phyloP scores from a whole-genome alignment of 2,888 invertebrate species.

The Globia sparganii region DNA sequence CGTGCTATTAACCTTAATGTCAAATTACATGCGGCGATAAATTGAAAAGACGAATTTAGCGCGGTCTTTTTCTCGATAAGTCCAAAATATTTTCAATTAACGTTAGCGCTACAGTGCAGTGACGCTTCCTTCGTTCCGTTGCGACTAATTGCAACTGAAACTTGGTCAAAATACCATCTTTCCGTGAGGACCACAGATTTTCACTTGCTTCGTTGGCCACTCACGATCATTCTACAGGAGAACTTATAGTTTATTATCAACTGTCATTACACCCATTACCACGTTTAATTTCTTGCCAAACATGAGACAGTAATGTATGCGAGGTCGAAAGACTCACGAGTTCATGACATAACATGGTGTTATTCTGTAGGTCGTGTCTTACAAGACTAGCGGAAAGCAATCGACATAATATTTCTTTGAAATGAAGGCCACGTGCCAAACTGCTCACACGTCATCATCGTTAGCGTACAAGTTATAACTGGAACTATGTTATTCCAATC shows the following conservation, averaged over 20 bases:
- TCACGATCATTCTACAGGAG: background rate
- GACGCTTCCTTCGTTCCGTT: background rate
- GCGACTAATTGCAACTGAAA: too few relatives aligned
- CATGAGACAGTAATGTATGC: constrained; percentile 9
- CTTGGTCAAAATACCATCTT: too few relatives aligned
- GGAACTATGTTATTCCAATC: background rate
- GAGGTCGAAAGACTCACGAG: constrained; percentile 34
- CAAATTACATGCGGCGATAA: constrained; percentile 21
- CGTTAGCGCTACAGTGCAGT: background rate
- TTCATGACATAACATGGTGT: constrained; percentile 10
- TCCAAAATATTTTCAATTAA: constrained; percentile 6
- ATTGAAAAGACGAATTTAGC: constrained; percentile 9
- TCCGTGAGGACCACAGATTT: too few relatives aligned
- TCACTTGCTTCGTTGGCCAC: background rate
- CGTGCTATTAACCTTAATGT: background rate
- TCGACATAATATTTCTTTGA: background rate
- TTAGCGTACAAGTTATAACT: background rate
- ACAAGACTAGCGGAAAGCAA: background rate
- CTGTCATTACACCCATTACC: background rate
- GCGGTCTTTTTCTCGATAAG: background rate
- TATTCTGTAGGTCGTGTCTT: constrained; percentile 6
- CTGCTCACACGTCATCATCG: background rate
- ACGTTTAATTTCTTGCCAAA: constrained; percentile 24
- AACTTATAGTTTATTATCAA: background rate
- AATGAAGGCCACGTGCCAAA: background rate